Conservation (phyloP, 2,888 invertebrate species). For the Rhingia rostrata region DNA sequence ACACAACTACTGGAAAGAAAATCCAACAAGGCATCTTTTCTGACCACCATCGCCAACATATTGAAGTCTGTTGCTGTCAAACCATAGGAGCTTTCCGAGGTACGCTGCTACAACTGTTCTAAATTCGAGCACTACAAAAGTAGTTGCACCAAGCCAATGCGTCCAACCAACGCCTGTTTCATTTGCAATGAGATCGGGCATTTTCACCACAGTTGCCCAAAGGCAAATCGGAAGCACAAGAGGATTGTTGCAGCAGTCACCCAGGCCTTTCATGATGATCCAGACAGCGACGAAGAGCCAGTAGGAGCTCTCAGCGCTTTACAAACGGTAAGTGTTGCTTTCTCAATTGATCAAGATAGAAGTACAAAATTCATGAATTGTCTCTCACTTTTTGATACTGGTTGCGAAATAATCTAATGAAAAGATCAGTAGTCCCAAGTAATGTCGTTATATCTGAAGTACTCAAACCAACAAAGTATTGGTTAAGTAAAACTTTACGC, state of each 20-base stretch:
- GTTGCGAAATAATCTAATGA: constrained; percentile 8
- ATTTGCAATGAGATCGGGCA: neutral
- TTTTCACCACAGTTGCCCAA: constrained; percentile 1
- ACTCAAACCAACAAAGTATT: constrained; percentile 16
- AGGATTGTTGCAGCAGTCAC: constrained; percentile 18
- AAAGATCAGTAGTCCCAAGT: neutral
- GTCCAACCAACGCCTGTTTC: neutral
- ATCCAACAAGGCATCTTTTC: neutral
- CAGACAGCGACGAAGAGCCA: constrained; percentile 5
- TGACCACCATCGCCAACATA: neutral
- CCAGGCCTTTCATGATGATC: neutral
- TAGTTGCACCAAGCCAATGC: neutral
- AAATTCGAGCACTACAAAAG: constrained; percentile 1
- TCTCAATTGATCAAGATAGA: neutral
- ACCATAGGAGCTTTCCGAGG: neutral
- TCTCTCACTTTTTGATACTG: constrained; percentile 20
- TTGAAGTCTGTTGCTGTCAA: neutral
- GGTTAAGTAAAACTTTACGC: constrained; percentile 15
- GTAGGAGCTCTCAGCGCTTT: constrained; percentile 11
- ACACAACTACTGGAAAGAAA: too few relatives aligned
- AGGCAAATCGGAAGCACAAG: constrained; percentile 14
- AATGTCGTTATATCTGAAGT: neutral
- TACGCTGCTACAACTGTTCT: neutral
- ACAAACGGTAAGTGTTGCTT: constrained; percentile 27
- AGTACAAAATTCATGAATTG: neutral